Conservation (phyloP, 2,888 invertebrate species). For the Ceraclea dissimilis region DNA sequence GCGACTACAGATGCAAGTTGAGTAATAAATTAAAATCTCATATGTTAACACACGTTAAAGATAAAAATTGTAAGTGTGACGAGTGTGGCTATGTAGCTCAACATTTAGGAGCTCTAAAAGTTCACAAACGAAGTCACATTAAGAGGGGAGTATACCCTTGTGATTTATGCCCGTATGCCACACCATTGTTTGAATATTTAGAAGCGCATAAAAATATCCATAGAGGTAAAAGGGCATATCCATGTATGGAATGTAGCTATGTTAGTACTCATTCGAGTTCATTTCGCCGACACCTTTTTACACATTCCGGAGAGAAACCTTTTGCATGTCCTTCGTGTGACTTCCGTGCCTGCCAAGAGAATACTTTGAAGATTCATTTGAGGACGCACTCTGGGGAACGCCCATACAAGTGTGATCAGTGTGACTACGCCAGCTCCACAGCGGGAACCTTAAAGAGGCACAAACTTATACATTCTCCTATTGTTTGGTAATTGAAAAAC, state of each 20-base stretch:
- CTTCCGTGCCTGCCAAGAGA: conserved; percentile 10
- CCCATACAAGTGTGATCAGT: conserved; percentile 13
- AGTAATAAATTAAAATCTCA: conserved; percentile 13
- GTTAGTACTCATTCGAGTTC: conserved; percentile 13
- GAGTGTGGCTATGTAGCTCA: conserved; percentile 9
- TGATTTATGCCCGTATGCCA: conserved; percentile 11
- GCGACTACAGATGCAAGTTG: conserved; percentile 14
- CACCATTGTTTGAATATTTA: conserved; percentile 6
- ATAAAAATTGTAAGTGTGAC: conserved; percentile 6
- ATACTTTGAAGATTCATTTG: conserved; percentile 7
- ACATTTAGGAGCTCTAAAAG: conserved; percentile 8
- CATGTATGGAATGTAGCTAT: conserved; percentile 14
- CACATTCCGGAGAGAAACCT: conserved; percentile 13
- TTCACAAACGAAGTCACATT: conserved; percentile 12
- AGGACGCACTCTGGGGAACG: conserved; percentile 9
- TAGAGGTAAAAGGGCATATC: conserved; percentile 11
- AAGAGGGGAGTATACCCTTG: conserved; percentile 7
- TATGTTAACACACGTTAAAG: conserved; percentile 8
- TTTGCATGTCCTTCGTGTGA: conserved; percentile 9
- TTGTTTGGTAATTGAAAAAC: conserved; percentile 4
- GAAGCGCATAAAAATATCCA: conserved; percentile 13
- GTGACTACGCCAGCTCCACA: conserved; percentile 11
- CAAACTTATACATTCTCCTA: conserved; percentile 10
- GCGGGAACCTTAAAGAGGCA: conserved; percentile 8
- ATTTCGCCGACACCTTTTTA: conserved; percentile 11